Conservation (phyloP, 2,113 vertebrate species). For the Suricata suricatta region DNA sequence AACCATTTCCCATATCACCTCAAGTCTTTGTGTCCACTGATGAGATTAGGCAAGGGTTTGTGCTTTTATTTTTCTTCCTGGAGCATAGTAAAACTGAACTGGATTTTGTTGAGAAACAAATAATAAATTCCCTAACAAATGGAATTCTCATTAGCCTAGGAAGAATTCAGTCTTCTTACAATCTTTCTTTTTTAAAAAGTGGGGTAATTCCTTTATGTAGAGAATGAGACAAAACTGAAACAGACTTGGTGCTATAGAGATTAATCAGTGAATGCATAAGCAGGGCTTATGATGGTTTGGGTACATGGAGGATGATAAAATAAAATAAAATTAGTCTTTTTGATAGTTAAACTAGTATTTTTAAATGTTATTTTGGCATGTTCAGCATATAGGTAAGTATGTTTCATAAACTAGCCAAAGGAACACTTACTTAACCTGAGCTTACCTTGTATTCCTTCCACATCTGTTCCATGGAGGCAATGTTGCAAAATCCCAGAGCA, state of each 20-base stretch:
- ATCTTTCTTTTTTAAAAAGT: background rate
- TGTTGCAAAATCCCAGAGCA: background rate
- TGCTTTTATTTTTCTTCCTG: background rate
- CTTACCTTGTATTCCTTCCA: background rate
- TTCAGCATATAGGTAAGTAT: background rate
- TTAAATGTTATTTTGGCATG: background rate
- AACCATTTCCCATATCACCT: background rate
- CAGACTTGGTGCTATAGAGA: background rate
- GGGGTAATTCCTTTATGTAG: background rate
- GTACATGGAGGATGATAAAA: background rate
- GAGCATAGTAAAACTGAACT: background rate
- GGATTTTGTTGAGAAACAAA: slow-evolving; percentile 48
- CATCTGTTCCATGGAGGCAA: background rate
- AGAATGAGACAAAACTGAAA: background rate
- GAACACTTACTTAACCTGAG: background rate
- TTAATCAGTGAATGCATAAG: background rate
- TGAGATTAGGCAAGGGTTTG: background rate
- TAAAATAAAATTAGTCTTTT: background rate
- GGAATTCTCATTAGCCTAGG: background rate
- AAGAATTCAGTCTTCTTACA: background rate
- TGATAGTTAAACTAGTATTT: background rate
- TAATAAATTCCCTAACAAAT: background rate
- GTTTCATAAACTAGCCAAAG: background rate
- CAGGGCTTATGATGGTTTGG: background rate
- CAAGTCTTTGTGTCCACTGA: background rate